These are phyloP conservation scores for Pyrrhia umbra DNA, from an alignment of 2,888 invertebrate species.

Conservation along the genomic window DNA sequence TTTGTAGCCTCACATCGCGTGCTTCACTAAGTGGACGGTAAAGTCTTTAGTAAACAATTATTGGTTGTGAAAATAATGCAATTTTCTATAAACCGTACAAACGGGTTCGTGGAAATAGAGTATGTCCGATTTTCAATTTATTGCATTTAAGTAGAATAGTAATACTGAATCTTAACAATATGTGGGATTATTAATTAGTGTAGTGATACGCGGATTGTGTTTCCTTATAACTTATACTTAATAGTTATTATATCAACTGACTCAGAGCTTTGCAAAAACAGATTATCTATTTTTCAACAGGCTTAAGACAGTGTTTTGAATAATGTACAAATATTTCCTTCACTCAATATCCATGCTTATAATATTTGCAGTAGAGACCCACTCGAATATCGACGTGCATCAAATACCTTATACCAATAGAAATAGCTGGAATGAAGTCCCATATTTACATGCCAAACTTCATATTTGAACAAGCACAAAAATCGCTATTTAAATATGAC, in stretches of 20 bases:
- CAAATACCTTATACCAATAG: constrained; percentile 19
- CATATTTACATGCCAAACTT: constrained; percentile 17
- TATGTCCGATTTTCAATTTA: no score
- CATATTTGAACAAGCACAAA: constrained; percentile 29
- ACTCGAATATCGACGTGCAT: constrained; percentile 5
- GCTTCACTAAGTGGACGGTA: constrained; percentile 44
- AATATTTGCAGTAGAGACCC: constrained; percentile 28
- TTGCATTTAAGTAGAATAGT: no score
- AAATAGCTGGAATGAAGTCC: constrained; percentile 8
- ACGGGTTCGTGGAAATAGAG: neutral
- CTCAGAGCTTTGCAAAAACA: no score
- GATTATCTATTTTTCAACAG: no score
- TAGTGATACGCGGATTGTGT: no score
- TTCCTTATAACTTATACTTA: no score
- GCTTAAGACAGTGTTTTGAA: no score
- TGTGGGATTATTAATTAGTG: no score
- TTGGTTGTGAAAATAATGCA: constrained; percentile 15
- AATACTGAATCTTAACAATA: no score
- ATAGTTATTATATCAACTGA: no score
- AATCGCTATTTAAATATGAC: constrained; percentile 14
- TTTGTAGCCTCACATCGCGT: constrained; percentile 53
- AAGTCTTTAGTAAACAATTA: constrained; percentile 38
- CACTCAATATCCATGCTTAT: constrained; percentile 15
- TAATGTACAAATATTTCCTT: constrained; percentile 24
- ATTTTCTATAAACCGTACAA: constrained; percentile 13